phyloP scores from a whole-genome alignment of 2,797 vertebrate species.

The Oreortyx pictus region DNA sequence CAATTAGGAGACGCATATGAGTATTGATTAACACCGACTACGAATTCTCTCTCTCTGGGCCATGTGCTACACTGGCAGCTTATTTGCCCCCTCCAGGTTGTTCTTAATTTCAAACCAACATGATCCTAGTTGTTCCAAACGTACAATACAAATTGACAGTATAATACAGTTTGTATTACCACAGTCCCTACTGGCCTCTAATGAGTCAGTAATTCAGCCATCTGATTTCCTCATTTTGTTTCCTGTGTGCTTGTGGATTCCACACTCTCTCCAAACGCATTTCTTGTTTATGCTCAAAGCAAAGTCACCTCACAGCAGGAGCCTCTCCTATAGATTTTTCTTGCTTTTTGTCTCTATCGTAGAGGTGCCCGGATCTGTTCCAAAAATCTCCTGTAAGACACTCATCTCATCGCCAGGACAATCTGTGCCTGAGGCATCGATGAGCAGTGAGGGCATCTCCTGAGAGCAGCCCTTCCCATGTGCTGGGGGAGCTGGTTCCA shows the following conservation, averaged over 20 bases:
- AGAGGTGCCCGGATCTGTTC: neutral
- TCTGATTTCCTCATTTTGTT: neutral
- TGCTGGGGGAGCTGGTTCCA: neutral
- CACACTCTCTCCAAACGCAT: neutral
- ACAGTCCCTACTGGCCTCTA: slow-evolving; percentile 21
- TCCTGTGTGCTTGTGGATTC: neutral
- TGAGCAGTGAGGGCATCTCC: neutral
- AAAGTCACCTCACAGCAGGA: neutral
- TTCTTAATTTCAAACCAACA: slow-evolving; percentile 57
- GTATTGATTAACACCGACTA: slow-evolving; percentile 62
- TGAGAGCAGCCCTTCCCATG: neutral
- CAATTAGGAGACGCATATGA: slow-evolving; percentile 52
- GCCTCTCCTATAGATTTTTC: neutral
- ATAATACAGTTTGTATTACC: slow-evolving; percentile 30
- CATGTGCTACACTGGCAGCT: neutral
- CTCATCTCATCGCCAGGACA: neutral
- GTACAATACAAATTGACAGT: slow-evolving; percentile 50
- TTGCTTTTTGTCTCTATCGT: rapidly evolving
- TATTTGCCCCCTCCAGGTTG: slow-evolving; percentile 56
- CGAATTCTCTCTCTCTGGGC: slow-evolving; percentile 28
- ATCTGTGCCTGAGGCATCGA: rapidly evolving
- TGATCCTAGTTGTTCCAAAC: slow-evolving; percentile 32
- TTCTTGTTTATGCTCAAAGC: slow-evolving; percentile 11
- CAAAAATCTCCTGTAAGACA: neutral
- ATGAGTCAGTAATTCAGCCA: slow-evolving; percentile 42